Percentiles rank a stretch among this genome's conserved stretches.
Conservation (phyloP, 2,113 vertebrate genomes). For the Furnarius figulus region DNA sequence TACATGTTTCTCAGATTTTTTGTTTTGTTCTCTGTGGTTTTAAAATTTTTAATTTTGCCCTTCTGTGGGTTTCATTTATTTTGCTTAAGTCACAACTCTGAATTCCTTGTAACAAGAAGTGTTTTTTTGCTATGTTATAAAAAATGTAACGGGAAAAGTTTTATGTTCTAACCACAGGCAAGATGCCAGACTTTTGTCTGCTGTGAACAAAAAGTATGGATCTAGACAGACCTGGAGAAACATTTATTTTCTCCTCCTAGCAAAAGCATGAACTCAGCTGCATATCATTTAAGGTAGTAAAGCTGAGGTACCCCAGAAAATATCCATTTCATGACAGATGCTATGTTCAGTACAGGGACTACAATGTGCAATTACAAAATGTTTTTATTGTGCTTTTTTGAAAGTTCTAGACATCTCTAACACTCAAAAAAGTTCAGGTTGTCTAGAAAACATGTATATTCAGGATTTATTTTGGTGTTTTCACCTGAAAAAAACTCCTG, state of each 20-base stretch:
- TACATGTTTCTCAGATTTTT: not conserved
- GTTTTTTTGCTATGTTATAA: not conserved
- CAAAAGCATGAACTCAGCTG: not conserved
- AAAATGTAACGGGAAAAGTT: conserved; percentile 7
- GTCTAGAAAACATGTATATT: not conserved
- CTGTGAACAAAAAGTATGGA: not conserved
- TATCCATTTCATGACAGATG: not conserved
- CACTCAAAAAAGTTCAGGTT: not conserved
- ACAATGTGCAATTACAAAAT: not conserved
- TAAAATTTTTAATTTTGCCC: not conserved
- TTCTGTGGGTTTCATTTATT: not conserved
- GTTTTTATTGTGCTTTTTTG: not conserved
- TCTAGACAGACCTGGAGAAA: not conserved
- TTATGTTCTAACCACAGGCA: conserved; percentile 16
- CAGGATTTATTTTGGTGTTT: not conserved
- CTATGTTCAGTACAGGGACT: not conserved
- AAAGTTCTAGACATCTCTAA: not conserved
- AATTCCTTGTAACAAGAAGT: not conserved
- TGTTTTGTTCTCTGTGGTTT: not conserved
- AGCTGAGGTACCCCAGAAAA: not conserved
- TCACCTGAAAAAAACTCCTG: not conserved
- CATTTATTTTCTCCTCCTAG: not conserved
- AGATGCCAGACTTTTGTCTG: conserved; percentile 16
- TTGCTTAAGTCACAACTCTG: not conserved
- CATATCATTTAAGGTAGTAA: not conserved